Evolutionary conservation across 2,113 vertebrate genomes (phyloP).

Genomic region (Laterallus jamaicensis): DNA sequence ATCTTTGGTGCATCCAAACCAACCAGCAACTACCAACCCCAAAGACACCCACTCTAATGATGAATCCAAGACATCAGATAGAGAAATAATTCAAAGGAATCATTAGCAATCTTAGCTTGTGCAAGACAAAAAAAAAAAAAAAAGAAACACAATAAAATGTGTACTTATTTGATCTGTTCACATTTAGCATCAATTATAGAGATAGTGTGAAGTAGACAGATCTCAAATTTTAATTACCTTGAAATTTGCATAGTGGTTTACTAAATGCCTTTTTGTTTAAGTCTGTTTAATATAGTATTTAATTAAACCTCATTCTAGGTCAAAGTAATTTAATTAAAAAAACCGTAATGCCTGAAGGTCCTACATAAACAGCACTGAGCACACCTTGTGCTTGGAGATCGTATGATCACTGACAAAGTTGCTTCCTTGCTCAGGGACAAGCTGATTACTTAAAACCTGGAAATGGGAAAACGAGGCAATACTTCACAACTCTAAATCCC

Average conservation of each 20-base stretch:
- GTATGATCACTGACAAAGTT: neutral
- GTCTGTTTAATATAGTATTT: slow-evolving; percentile 23
- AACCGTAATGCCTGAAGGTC: slow-evolving; percentile 10
- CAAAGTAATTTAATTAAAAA: slow-evolving; percentile 36
- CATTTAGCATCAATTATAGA: slow-evolving; percentile 58
- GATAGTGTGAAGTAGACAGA: slow-evolving; percentile 17
- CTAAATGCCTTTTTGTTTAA: slow-evolving; percentile 63
- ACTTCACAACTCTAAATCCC: neutral
- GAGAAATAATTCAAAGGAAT: slow-evolving; percentile 51
- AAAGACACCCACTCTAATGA: slow-evolving; percentile 27
- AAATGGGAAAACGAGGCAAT: neutral
- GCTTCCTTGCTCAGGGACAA: neutral
- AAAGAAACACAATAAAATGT: neutral
- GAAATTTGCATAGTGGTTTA: slow-evolving; percentile 57
- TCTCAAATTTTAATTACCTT: slow-evolving; percentile 65
- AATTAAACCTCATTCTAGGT: slow-evolving; percentile 55
- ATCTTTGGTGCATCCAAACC: slow-evolving; percentile 15
- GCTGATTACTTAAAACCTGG: neutral
- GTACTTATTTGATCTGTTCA: slow-evolving; percentile 60
- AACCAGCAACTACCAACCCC: slow-evolving; percentile 5
- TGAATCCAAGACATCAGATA: slow-evolving; percentile 12
- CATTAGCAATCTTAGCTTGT: slow-evolving; percentile 18
- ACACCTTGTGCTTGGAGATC: neutral
- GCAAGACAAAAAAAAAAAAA: neutral
- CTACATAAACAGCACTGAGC: neutral